These are phyloP conservation scores for Lophura nycthemera DNA, from an alignment of 2,113 vertebrate species.

Conservation along the genomic window DNA sequence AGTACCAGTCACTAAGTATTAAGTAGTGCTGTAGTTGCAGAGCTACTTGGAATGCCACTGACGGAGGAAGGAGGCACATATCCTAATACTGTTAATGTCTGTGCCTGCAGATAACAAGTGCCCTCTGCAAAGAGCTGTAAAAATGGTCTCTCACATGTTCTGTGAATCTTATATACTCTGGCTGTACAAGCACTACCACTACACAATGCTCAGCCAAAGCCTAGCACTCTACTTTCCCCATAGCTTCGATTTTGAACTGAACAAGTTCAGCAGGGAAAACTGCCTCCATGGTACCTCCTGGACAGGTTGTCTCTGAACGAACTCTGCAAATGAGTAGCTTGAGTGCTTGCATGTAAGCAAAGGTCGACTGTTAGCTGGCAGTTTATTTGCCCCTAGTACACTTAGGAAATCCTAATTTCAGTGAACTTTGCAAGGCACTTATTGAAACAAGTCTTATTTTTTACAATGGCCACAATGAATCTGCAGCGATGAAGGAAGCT, in stretches of 20 bases:
- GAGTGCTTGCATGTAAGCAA: background rate
- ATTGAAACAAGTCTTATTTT: background rate
- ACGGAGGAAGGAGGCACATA: background rate
- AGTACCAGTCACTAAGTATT: background rate
- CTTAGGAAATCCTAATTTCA: background rate
- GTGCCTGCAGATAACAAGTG: background rate
- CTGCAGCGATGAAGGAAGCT: background rate
- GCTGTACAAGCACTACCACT: background rate
- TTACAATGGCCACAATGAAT: background rate
- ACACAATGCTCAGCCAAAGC: background rate
- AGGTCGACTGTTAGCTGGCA: background rate
- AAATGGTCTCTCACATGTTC: background rate
- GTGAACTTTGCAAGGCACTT: background rate
- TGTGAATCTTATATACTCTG: background rate
- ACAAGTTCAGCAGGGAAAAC: background rate
- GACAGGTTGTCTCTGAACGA: background rate
- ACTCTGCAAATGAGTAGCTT: background rate
- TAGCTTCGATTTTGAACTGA: background rate
- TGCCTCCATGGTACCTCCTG: accelerated
- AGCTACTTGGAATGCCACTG: background rate
- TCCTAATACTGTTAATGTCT: accelerated
- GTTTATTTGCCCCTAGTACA: background rate
- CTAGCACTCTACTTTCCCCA: background rate
- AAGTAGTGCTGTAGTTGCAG: background rate
- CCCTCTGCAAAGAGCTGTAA: background rate